Evolutionary conservation across 2,797 vertebrate genomes (phyloP).

Genomic region (Dromococcyx pavoninus): DNA sequence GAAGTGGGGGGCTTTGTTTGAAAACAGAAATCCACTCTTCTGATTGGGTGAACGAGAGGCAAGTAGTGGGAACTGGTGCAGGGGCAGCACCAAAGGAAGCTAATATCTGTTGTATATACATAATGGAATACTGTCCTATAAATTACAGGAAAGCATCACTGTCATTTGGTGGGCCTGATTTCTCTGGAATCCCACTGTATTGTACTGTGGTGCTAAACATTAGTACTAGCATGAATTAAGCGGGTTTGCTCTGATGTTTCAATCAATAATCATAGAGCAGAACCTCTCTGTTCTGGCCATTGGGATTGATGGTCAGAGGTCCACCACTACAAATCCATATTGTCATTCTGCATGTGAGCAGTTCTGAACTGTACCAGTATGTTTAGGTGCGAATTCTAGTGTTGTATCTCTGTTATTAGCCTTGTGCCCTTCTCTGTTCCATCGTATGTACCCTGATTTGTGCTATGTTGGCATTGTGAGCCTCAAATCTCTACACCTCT

Average conservation of each 20-base stretch:
- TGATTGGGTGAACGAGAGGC: neutral
- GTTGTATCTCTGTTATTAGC: neutral
- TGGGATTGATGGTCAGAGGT: neutral
- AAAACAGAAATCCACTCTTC: conserved; percentile 29
- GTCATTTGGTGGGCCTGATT: neutral
- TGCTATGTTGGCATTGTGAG: neutral
- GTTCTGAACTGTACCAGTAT: neutral
- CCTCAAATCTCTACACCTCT: neutral
- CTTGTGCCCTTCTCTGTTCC: neutral
- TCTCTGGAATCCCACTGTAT: neutral
- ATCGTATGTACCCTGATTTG: neutral
- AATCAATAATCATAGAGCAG: neutral
- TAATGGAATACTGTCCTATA: neutral
- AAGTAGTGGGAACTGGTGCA: neutral
- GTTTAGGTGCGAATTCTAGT: neutral
- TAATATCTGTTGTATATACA: neutral
- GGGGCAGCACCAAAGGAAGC: neutral
- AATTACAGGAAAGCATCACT: neutral
- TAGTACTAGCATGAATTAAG: neutral
- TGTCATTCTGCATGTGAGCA: neutral
- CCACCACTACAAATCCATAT: neutral
- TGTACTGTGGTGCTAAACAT: neutral
- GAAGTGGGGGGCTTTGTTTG: conserved; percentile 23
- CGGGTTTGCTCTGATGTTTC: neutral
- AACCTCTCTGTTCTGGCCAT: neutral